phyloP scores from a whole-genome alignment of 2,797 vertebrate genomes.

The Poeciliopsis turneri region DNA sequence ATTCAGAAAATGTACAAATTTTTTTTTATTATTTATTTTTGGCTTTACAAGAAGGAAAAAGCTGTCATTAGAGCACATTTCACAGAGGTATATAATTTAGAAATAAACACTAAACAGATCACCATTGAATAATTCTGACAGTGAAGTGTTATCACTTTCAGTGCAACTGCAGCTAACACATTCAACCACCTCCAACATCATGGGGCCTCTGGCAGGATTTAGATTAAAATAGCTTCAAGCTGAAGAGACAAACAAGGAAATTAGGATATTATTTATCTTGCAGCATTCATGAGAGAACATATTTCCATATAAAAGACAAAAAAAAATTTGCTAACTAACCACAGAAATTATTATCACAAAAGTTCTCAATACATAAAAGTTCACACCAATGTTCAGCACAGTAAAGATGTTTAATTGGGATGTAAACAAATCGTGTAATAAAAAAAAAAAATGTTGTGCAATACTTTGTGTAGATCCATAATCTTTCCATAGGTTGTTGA shows the following conservation, averaged over 20 bases:
- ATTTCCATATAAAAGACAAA: neutral
- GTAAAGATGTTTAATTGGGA: neutral
- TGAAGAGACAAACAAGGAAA: neutral
- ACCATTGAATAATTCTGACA: neutral
- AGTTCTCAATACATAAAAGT: neutral
- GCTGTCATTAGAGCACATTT: neutral
- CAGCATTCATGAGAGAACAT: neutral
- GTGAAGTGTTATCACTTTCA: neutral
- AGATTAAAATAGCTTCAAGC: conserved; percentile 19
- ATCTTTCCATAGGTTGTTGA: neutral
- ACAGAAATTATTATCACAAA: neutral
- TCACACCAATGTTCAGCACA: neutral
- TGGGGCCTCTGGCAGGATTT: conserved; percentile 4
- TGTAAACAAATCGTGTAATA: neutral
- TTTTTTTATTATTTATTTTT: neutral
- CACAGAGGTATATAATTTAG: neutral
- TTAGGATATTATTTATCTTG: conserved; percentile 10
- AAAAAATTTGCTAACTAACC: neutral
- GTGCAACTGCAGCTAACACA: conserved; percentile 2
- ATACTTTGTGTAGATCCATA: neutral
- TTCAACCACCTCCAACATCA: conserved; percentile 3
- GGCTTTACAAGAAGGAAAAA: neutral
- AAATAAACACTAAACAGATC: neutral
- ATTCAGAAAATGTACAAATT: conserved; percentile 6
- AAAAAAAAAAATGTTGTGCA: neutral